Evolutionary conservation across 2,797 vertebrate species (phyloP), one percentile per base, ranked within the genome.

Genomic region (Lophius americanus): DNA sequence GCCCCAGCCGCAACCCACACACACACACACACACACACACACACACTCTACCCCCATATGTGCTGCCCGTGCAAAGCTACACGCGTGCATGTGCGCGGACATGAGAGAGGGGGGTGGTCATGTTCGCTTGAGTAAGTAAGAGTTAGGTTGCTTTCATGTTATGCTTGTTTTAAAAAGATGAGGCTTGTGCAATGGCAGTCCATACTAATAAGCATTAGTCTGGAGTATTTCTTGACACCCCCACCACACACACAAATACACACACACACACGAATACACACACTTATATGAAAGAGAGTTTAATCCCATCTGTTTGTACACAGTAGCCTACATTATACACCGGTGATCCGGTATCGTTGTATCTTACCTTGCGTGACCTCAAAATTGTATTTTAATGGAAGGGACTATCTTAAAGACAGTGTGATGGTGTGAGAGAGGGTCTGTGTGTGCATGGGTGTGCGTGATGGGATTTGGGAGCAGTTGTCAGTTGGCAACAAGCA

Each of bases 381-480:
- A 90, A 89, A 93, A 93, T 94, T 91, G 92, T 91, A 83, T 86
- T 94, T 92, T 94, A 94, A 95, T 94, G 94, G 89, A 94, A 92
- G 92, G 23, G 92, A 92, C 88, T 90, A 88, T 90, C 91, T 93
- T 86, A 92, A 93, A 93, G 51, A 43, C 64, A 33, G 68, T 5
- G 60, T 52, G 70, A 39, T 9, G 53, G 9, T 33, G 6, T 50
- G 33, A 10, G 36, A 14, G 39, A 6, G 32, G 14, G 23, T 33
- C 36, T 7, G 51, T 13, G 39, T 9, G 14, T 13, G 38, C 42
- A 39, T 51, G n/a, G 33, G 43, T 10, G 43, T 43, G 43, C 12
- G 43, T 10, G 41, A 36, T 47, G 42, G 65, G 61, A 63, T 63
- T 53, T 64, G 43, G 43, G 43, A 10, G 43, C 37, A 23, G 43